Evolutionary conservation across 2,888 invertebrate genomes (phyloP), one percentile per base, ranked within the genome.

Genomic region (Hylaea fasciaria): DNA sequence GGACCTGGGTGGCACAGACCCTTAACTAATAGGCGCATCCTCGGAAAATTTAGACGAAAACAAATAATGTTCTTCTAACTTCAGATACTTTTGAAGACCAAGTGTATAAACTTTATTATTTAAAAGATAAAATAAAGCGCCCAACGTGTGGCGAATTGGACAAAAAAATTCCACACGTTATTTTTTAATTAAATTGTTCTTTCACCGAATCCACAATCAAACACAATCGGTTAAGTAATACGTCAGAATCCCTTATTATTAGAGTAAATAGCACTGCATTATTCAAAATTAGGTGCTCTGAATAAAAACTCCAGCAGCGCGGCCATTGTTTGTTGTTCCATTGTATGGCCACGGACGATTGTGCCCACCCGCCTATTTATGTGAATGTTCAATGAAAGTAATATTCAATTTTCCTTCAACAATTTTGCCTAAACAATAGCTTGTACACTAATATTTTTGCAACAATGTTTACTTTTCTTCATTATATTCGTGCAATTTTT

Each of bases 231-330:
- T 12, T 11, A 12, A 10, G 37, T 37, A 12, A 37, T 1, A 37
- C 7, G 3, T 3, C n/a, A 37, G 37, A 37, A 37, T 37, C 10
- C 37, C 7, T 43, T 9, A 47, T 56, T 56, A 49, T 43, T 57
- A 47, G 13, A 43, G 47, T 40, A 58, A 57, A 55, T 35, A 62
- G 39, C 37, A 28, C 8, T 17, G 41, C 47, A 48, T 59, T 54
- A 51, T 45, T 62, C 49, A 52, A 69, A 73, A 80, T 80, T 73
- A 81, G 73, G 74, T 77, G 69, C 64, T 64, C 65, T 52, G 71
- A 81, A 82, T 74, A 81, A 80, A 81, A 84, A 79, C 70, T 73
- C 68, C 58, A 73, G 79, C 75, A 78, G 82, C 79, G 73, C 78
- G 71, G 56, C 76, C 72, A 80, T 88, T 87, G 87, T 87, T 78